These are phyloP conservation scores for Lycophotia porphyrea DNA, from an alignment of 2,888 invertebrate species.

Conservation along the genomic window DNA sequence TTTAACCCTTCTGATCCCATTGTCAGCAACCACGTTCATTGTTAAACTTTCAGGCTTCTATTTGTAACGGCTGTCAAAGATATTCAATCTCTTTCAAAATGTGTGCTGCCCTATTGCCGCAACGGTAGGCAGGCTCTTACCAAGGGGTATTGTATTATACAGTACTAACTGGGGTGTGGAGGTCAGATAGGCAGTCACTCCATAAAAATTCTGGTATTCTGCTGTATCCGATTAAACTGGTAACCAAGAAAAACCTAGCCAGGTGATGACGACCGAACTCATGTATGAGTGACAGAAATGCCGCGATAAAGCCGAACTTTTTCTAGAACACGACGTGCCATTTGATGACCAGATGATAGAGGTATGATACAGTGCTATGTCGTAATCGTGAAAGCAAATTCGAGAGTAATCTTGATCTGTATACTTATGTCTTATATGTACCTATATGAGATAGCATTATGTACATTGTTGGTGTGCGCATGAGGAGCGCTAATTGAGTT, in stretches of 20 bases:
- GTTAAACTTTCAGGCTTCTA: no score
- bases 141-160: not conserved
- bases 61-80: no score
- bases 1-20: no score
- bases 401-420: slow-evolving; percentile 4
- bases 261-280: not conserved
- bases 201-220: not conserved
- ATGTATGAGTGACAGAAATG: not conserved
- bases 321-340: not conserved
- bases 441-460: slow-evolving; percentile 3
- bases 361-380: slow-evolving; percentile 1
- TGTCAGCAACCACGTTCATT: no score
- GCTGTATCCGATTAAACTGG: not conserved
- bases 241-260: not conserved
- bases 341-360: not conserved
- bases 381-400: slow-evolving; percentile 41
- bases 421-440: not conserved
- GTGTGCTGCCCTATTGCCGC: no score
- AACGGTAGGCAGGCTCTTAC: not conserved
- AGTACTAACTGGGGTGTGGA: not conserved
- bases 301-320: not conserved
- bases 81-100: no score
- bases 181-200: not conserved
- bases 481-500: slow-evolving; percentile 30
- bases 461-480: slow-evolving; percentile 14